Evolutionary conservation across 92 coral and sea anemone genomes (phyloP), one percentile per base, ranked within the genome.

Genomic region (Porites rus): DNA sequence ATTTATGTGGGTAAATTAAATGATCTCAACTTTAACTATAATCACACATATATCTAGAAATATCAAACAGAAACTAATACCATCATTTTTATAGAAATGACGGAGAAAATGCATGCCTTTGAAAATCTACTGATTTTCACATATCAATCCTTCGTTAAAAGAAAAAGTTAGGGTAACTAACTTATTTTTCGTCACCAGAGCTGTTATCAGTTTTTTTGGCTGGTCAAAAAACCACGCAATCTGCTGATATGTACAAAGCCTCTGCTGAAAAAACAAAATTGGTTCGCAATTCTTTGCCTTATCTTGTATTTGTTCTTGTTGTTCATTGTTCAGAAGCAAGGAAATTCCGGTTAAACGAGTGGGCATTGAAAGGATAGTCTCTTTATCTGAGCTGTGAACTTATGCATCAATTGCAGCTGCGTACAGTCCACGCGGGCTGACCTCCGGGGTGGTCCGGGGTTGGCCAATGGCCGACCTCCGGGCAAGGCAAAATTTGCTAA

Each of bases 371-470:
- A 64, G 69, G 18, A 64, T 25, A 64, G 69, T 64, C 69, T 64
- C 69, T 64, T 64, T 64, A 64, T 64, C 69, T 64, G 69, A 64
- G 69, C 69, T 64, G 69, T 64, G 69, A 64, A 64, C 69, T 64
- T 64, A 64, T 64, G 69, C 69, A 64, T 64, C 69, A 64, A 64
- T 64, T 64, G 69, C 69, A 64, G 69, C 69, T 64, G 69, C 16
- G 69, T 64, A 64, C 69, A 64, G 69, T 64, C 69, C 69, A 25
- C 69, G 69, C 69, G 69, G 69, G 69, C 69, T 64, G 69, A 64
- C 69, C 4, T 24, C 25, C 25, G 0, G 25, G 25, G 25, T 24
- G 25, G 25, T 24, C 25, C 25, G 25, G 25, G 25, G 25, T 24
- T 24, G 25, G 25, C 25, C 25, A 24, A 24, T 24, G 25, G 25